Evolutionary conservation across 2,113 vertebrate species (phyloP).

Genomic region (Dicentrarchus labrax): DNA sequence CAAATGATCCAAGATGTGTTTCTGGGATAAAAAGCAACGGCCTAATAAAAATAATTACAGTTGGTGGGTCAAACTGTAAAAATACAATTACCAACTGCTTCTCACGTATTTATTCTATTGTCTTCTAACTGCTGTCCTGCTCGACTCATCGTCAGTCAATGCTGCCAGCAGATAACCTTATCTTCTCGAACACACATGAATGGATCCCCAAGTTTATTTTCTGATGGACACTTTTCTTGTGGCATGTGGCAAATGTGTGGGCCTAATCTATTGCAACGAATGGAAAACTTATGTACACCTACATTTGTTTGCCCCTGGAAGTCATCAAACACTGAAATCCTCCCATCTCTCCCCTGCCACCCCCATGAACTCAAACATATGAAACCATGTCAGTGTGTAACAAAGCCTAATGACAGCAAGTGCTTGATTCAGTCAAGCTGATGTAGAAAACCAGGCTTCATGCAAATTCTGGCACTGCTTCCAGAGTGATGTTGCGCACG

Average conservation of each 20-base stretch:
- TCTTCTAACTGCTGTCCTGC: background rate
- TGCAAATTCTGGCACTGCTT: slow-evolving; percentile 40
- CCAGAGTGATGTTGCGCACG: slow-evolving; percentile 61
- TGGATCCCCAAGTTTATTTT: slow-evolving; percentile 1
- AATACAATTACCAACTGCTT: background rate
- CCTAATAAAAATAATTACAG: background rate
- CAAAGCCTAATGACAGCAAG: slow-evolving; percentile 19
- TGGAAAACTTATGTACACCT: background rate
- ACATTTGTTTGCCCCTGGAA: slow-evolving; percentile 19
- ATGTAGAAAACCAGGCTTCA: slow-evolving; percentile 31
- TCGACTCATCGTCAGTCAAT: slow-evolving; percentile 12
- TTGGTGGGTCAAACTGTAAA: background rate
- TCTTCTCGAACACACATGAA: slow-evolving; percentile 35
- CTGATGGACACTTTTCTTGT: background rate
- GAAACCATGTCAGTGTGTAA: slow-evolving; percentile 23
- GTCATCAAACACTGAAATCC: slow-evolving; percentile 2
- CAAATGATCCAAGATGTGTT: background rate
- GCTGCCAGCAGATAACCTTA: slow-evolving; percentile 56
- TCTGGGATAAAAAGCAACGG: background rate
- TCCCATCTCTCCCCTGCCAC: background rate
- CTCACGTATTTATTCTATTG: slow-evolving; percentile 1
- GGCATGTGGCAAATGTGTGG: background rate
- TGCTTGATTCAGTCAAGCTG: slow-evolving; percentile 10
- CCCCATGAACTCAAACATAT: slow-evolving; percentile 33
- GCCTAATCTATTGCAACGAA: background rate